A percentile compares a stretch with the other conserved stretches of the same genome.
Conservation (phyloP, 2,888 invertebrate species). For the Achlya flavicornis region DNA sequence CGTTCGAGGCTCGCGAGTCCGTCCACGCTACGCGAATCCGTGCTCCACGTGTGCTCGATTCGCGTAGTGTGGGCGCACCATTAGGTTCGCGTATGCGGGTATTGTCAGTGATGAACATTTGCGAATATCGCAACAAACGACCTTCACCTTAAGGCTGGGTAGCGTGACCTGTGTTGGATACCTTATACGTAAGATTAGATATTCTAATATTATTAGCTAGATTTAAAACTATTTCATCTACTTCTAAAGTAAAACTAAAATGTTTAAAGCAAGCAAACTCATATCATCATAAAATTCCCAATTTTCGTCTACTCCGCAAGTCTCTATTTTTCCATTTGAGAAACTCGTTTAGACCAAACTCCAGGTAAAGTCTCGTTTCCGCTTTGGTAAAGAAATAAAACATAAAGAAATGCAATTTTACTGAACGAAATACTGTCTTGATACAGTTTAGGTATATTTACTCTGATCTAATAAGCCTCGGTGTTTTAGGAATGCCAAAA, state of each 20-base stretch:
- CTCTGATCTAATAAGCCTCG: not conserved
- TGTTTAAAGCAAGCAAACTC: not conserved
- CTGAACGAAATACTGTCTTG: too few species aligned
- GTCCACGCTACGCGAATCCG: too few species aligned
- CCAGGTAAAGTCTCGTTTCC: conserved; percentile 5
- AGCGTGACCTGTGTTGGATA: not conserved
- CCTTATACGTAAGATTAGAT: not conserved
- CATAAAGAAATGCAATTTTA: too few species aligned
- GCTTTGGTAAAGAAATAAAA: not conserved
- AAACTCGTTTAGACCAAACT: conserved; percentile 4
- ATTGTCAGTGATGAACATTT: not conserved
- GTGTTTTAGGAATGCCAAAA: not conserved
- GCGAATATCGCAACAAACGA: not conserved
- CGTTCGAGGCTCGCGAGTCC: too few species aligned
- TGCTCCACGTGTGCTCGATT: too few species aligned
- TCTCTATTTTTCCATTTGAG: not conserved
- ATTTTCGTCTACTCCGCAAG: not conserved
- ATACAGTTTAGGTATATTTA: not conserved
- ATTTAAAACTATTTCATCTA: not conserved
- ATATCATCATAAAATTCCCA: not conserved
- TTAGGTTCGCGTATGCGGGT: not conserved
- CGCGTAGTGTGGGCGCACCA: too few species aligned
- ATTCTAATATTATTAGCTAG: not conserved
- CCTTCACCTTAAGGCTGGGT: not conserved
- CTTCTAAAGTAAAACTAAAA: not conserved